Evolutionary conservation across 1,140 invertebrate genomes (phyloP).

Genomic region (Formica selysi): DNA sequence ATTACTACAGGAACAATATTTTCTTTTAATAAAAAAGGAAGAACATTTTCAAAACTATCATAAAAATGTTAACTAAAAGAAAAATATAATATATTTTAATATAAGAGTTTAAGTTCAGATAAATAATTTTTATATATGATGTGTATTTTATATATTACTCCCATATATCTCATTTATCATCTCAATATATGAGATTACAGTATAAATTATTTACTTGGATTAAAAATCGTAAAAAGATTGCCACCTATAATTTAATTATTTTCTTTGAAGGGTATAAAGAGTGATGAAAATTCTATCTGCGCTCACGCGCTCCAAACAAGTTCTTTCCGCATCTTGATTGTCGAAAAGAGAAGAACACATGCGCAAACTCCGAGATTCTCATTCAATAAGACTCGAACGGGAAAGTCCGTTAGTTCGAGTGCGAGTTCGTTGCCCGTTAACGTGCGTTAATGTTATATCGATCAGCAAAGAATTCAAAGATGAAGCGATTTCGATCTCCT

Average conservation of each 20-base stretch:
- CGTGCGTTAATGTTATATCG: slow-evolving; percentile 48
- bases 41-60: background rate
- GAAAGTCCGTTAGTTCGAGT: slow-evolving; percentile 47
- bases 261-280: background rate
- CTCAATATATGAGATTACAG: background rate
- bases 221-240: background rate
- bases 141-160: background rate
- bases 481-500: slow-evolving; percentile 8
- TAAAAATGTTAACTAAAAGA: background rate
- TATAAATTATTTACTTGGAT: slow-evolving; percentile 3
- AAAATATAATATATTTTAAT: slow-evolving; percentile 1
- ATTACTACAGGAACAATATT: background rate
- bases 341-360: background rate
- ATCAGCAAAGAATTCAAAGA: slow-evolving; percentile 36
- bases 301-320: background rate
- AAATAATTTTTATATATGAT: background rate
- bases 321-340: background rate
- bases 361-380: slow-evolving; percentile 19
- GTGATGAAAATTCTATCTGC: background rate
- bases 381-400: slow-evolving; percentile 35
- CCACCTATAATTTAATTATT: background rate
- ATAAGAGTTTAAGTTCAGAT: background rate
- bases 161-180: background rate
- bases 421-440: slow-evolving; percentile 55
- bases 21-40: background rate